These are phyloP conservation scores for Macrotus californicus DNA, from an alignment of 2,113 vertebrate genomes.

Conservation along the genomic window DNA sequence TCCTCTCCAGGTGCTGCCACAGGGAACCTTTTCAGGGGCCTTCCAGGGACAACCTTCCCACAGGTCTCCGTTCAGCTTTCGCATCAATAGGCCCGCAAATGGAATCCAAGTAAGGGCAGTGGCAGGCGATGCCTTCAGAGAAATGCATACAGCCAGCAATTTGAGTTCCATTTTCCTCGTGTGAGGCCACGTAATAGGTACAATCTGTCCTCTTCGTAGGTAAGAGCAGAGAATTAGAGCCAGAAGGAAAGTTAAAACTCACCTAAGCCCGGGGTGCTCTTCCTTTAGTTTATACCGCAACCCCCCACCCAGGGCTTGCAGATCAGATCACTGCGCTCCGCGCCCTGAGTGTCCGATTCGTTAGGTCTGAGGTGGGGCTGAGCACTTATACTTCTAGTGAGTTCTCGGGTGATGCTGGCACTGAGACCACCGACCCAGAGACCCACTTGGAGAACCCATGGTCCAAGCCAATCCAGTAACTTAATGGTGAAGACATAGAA, in stretches of 20 bases:
- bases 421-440: background rate
- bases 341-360: rapidly evolving
- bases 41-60: constrained; percentile 29
- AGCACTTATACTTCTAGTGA: background rate
- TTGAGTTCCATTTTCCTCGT: background rate
- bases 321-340: rapidly evolving
- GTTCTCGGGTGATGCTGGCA: background rate
- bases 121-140: background rate
- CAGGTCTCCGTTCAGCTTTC: background rate
- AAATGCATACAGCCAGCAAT: background rate
- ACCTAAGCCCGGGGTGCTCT: background rate
- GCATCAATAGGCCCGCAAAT: background rate
- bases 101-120: background rate
- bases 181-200: background rate
- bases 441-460: background rate
- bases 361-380: background rate
- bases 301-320: too few relatives aligned
- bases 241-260: background rate
- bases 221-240: background rate
- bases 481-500: background rate
- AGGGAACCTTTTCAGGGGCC: background rate
- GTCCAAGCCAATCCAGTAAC: background rate
- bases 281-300: background rate
- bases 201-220: background rate
- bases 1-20: background rate